phyloP scores from a whole-genome alignment of 2,888 invertebrate species.

The Conops quadrifasciatus region DNA sequence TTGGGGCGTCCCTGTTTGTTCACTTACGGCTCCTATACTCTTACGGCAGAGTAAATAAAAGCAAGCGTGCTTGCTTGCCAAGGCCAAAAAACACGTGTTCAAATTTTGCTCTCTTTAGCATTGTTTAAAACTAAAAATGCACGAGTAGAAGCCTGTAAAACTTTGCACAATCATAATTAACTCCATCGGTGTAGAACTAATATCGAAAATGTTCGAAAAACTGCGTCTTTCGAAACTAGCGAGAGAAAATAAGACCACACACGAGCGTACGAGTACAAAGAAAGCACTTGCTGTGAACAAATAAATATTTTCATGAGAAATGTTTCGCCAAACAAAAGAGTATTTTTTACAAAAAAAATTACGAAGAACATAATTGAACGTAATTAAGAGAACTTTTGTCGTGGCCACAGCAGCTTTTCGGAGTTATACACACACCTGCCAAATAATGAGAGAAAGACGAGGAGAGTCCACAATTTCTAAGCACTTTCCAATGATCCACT shows the following conservation, averaged over 20 bases:
- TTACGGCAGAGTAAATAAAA: background rate
- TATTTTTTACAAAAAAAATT: too few relatives aligned
- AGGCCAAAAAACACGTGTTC: background rate
- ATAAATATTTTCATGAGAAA: background rate
- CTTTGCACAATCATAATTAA: background rate
- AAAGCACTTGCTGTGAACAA: background rate
- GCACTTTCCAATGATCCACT: too few relatives aligned
- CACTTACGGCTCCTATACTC: background rate
- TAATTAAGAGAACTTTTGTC: too few relatives aligned
- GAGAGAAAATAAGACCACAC: background rate
- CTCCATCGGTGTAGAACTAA: background rate
- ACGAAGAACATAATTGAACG: too few relatives aligned
- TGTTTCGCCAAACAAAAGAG: too few relatives aligned
- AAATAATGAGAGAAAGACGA: too few relatives aligned
- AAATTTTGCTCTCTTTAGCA: background rate
- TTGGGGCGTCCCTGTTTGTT: background rate
- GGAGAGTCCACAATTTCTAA: too few relatives aligned
- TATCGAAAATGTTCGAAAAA: background rate
- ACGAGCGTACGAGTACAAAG: background rate
- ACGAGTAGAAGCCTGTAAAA: slow-evolving; percentile 7
- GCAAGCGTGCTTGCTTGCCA: background rate
- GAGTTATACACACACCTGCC: too few relatives aligned
- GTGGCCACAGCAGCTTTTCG: too few relatives aligned
- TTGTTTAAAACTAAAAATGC: background rate
- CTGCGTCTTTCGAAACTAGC: background rate